A percentile compares a stretch with the other conserved stretches of the same genome.
These are phyloP conservation scores for Hydra vulgaris DNA, from an alignment of 30 jellyfish, hydroid and myxozoan species.

Conservation along the genomic window DNA sequence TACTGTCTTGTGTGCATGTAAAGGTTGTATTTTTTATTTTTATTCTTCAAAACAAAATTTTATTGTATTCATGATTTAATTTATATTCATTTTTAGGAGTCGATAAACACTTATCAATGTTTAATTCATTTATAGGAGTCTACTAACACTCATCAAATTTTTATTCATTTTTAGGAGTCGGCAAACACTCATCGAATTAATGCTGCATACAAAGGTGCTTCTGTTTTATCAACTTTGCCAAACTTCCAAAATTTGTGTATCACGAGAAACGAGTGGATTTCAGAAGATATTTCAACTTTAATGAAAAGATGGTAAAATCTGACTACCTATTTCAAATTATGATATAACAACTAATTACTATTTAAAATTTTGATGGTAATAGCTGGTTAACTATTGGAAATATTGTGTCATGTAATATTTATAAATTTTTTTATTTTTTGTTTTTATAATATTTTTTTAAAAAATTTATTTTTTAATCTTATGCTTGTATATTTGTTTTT, in stretches of 20 bases:
- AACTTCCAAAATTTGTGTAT: slow-evolving; percentile 43
- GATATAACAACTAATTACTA: too few species aligned
- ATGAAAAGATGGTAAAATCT: background rate
- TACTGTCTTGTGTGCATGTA: slow-evolving; percentile 46
- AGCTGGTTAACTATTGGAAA: too few species aligned
- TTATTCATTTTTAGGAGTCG: slow-evolving; percentile 35
- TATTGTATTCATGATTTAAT: too few species aligned
- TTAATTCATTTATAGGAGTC: slow-evolving; percentile 36
- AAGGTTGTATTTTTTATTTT: slow-evolving; percentile 29
- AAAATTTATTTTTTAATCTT: too few species aligned
- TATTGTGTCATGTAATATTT: too few species aligned
- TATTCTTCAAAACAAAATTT: background rate
- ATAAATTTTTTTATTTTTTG: too few species aligned
- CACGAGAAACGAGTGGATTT: slow-evolving; percentile 20
- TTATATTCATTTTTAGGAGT: slow-evolving; percentile 30
- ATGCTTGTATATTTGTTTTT: too few species aligned
- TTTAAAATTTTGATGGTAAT: too few species aligned
- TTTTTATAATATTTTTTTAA: too few species aligned
- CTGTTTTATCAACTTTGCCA: slow-evolving; percentile 50
- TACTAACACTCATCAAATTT: slow-evolving; percentile 36
- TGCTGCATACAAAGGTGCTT: slow-evolving; percentile 89
- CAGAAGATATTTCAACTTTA: background rate
- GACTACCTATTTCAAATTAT: background rate
- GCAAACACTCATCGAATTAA: slow-evolving; percentile 45
- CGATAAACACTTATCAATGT: slow-evolving; percentile 38